Base-by-base conservation (phyloP, 2,888 invertebrate species). In the Eristalis arbustorum region DNA sequence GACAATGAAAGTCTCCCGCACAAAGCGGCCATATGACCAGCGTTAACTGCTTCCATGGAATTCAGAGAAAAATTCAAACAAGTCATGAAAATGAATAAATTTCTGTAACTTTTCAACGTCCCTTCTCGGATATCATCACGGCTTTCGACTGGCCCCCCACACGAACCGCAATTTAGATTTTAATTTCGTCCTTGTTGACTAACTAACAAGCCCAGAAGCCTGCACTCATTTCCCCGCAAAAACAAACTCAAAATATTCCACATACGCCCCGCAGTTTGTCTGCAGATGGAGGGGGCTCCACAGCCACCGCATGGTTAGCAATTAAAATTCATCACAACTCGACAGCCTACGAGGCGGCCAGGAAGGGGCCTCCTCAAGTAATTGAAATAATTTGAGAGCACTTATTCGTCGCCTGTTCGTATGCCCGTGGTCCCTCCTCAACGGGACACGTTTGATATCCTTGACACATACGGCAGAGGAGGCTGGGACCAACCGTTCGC, bases 371-470 rank as follows among this genome's bases (percentile, higher is more conserved):
- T n/a, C 66, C 71, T 23, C 18, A 42, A 72, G 64, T 72, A 59
- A 72, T 78, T 78, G 64, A 72, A 71, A 72, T 78, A 71, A 78
- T 78, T 72, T 42, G n/a, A 61, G 64, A 71, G 63, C 69, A 63
- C 57, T 63, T 57, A 68, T 61, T 64, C 56, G 11, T 66, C 57
- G 31, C 57, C 25, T 40, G 64, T 69, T 13, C 37, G 2, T 63
- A 49, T 64, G 63, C 40, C 28, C 31, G 1, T 25, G n/a, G 0
- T 6, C 11, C 22, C 40, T 8, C 25, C 22, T 23, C 62, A 68
- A 28, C 42, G 56, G 31, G 61, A 61, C 75, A 61, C 18, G 49
- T 61, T 67, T 59, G 57, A 42, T 40, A 61, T 62, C 68, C 56
- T 23, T 56, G 37, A 18, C 23, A 37, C 56, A 74, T 49, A 37